These are phyloP conservation scores for Heliothis subflexa DNA, from an alignment of 1,140 invertebrate genomes.

Conservation along the genomic window DNA sequence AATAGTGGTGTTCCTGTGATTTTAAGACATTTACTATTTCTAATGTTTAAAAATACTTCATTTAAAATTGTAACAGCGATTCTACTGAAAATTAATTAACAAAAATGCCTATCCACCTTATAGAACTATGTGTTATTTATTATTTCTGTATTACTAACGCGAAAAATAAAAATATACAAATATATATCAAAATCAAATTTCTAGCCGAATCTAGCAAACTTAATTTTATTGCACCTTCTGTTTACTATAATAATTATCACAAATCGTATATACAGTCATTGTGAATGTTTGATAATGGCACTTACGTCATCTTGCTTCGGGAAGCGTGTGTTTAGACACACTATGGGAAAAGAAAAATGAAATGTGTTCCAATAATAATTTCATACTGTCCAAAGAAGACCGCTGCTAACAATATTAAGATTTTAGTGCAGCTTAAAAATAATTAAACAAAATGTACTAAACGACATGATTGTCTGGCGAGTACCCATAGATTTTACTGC, in stretches of 20 bases:
- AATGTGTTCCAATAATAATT: not conserved
- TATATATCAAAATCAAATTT: conserved; percentile 30
- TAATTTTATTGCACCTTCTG: conserved; percentile 50
- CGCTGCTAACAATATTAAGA: too few species aligned
- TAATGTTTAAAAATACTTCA: conserved; percentile 31
- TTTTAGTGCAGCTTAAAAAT: not conserved
- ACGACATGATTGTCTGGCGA: not conserved
- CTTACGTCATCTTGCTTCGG: conserved; percentile 26
- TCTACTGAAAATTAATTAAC: conserved; percentile 3
- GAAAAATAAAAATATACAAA: conserved; percentile 32
- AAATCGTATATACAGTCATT: conserved; percentile 43
- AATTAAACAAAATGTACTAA: not conserved
- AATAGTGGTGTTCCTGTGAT: conserved; percentile 34
- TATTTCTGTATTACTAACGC: conserved; percentile 32
- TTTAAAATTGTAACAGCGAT: not conserved
- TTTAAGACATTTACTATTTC: conserved; percentile 20
- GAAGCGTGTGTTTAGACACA: not conserved
- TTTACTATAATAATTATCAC: conserved; percentile 46
- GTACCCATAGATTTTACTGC: not conserved
- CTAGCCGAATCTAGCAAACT: conserved; percentile 44
- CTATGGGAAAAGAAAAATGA: not conserved
- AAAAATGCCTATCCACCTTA: conserved; percentile 26
- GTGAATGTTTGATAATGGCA: conserved; percentile 47
- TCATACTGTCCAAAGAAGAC: too few species aligned
- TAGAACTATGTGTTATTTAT: conserved; percentile 23